phyloP scores from a whole-genome alignment of 1,140 invertebrate genomes.

The Orchesella cincta region DNA sequence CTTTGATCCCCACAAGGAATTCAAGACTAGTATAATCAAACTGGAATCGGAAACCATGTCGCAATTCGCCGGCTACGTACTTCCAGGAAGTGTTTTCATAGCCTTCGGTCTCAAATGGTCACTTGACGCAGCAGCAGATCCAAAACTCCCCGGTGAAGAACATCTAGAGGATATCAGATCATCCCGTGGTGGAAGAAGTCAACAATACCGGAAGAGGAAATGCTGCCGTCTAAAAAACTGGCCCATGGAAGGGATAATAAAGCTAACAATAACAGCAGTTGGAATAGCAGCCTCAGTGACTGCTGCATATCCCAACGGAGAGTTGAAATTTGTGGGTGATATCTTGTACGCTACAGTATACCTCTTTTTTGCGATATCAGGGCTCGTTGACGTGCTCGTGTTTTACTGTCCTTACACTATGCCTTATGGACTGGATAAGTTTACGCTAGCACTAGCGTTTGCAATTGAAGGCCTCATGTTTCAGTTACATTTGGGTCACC shows the following conservation, averaged over 20 bases:
- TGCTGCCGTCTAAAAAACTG: conserved; percentile 28
- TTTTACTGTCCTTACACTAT: conserved; percentile 57
- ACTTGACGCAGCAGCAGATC: conserved; percentile 40
- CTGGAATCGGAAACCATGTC: too few relatives aligned
- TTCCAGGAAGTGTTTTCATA: conserved; percentile 43
- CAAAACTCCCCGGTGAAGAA: background rate
- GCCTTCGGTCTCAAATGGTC: conserved; percentile 49
- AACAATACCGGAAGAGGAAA: background rate
- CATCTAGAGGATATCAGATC: background rate
- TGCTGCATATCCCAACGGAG: conserved; percentile 42
- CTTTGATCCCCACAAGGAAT: too few relatives aligned
- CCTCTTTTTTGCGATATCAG: conserved; percentile 58
- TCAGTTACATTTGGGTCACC: conserved; percentile 50
- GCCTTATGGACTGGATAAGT: conserved; percentile 54
- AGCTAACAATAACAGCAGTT: conserved; percentile 44
- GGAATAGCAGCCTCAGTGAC: conserved; percentile 46
- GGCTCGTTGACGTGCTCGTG: conserved; percentile 57
- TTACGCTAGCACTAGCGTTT: conserved; percentile 56
- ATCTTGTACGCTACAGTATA: conserved; percentile 58
- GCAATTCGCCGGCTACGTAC: conserved; percentile 45
- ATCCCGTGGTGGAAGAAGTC: background rate
- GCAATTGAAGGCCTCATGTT: conserved; percentile 57
- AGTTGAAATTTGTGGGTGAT: conserved; percentile 53
- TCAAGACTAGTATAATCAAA: too few relatives aligned
- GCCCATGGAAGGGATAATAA: conserved; percentile 48